Evolutionary conservation across 2,888 invertebrate species (phyloP), one percentile per base, ranked within the genome.

Genomic region (Brachynemurus nebulosus): DNA sequence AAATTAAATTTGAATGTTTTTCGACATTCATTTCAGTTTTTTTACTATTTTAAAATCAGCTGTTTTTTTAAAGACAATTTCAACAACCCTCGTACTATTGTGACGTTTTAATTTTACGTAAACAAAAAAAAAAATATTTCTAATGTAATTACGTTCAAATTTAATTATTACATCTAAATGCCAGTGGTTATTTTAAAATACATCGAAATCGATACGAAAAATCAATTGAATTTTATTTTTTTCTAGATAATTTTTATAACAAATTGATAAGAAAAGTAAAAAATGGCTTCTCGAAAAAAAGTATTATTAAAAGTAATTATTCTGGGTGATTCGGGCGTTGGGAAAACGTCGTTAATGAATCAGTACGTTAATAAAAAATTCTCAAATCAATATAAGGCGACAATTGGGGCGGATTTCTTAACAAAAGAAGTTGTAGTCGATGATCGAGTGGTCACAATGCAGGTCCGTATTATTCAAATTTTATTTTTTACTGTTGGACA

Each of bases 351-450:
- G 19, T 71, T 99, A 44, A 98, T 99, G 98, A 99, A 99, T 71
- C 97, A 97, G 69, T 99, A 97, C 76, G 97, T 99, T 56, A 98
- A 95, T 72, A 93, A 95, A 67, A 92, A 97, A 68, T 99, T 99
- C 72, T 93, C 93, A 60, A 98, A 96, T 70, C 97, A 98, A 72
- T 99, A 99, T 72, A 99, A 99, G 72, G 97, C 98, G 50, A 98
- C 98, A 52, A 98, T 98, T 68, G 98, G 98, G 52, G 98, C 98
- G 52, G 98, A 99, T 74, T 99, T 99, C 69, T 79, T 98, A 58
- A 98, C 97, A 57, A 98, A 98, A 71, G 98, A 99, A 71, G 92
- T 99, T 50, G 82, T 86, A 60, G 95, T 98, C n/a, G 97, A 98
- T 64, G 96, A 97, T 69, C 80, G 95, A 62, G 83, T 95, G 60